These are phyloP conservation scores for Mionectes olivaceus DNA, from an alignment of 2,797 vertebrate genomes.

Conservation along the genomic window DNA sequence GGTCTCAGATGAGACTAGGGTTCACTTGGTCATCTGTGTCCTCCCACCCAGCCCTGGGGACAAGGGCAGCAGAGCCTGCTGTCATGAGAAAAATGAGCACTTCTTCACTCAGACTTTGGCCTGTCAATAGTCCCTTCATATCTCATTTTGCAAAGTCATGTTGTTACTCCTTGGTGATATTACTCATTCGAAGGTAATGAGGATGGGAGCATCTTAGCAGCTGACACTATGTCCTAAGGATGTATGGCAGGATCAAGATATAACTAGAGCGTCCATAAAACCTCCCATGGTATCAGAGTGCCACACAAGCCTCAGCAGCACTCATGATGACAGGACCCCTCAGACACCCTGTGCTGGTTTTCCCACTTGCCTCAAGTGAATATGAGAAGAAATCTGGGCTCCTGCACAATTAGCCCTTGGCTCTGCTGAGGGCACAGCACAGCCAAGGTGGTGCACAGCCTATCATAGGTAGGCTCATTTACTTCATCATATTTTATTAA, in stretches of 20 bases:
- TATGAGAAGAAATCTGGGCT: not conserved
- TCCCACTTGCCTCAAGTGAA: rapidly evolving
- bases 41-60: not conserved
- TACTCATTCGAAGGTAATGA: not conserved
- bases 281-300: not conserved
- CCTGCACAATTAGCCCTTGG: not conserved
- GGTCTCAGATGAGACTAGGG: not conserved
- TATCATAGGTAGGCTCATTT: not conserved
- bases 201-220: not conserved
- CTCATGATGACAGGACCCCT: not conserved
- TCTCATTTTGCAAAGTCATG: not conserved
- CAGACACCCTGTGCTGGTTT: not conserved
- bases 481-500: not conserved
- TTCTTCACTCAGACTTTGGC: not conserved
- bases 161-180: not conserved
- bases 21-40: not conserved
- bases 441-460: not conserved
- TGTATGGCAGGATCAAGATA: not conserved
- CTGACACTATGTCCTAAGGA: not conserved
- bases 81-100: not conserved
- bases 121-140: not conserved
- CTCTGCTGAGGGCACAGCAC: not conserved
- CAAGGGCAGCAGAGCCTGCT: not conserved
- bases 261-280: not conserved
- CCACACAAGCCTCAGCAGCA: not conserved